Evolutionary conservation across 64 coral and sea anemone genomes (phyloP), one percentile per base, ranked within the genome.

Genomic region (Montipora capricornis): DNA sequence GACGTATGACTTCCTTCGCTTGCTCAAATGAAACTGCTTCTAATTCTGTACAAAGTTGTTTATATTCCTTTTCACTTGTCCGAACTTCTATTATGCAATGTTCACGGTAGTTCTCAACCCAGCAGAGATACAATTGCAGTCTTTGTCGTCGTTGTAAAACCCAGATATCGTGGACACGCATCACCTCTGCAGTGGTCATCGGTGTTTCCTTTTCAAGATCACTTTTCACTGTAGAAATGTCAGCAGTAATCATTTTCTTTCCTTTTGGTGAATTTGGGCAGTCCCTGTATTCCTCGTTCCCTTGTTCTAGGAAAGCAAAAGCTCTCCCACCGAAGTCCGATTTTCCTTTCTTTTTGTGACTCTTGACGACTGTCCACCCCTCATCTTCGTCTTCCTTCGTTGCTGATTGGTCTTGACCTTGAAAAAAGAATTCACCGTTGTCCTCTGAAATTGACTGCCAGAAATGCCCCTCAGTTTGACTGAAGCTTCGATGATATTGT

Each of bases 1-100:
- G 87, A 50, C 77, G 85, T 47, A 97, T 85, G 51, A 82, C 60
- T 49, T 91, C 76, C 59, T 92, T 44, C 16, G 94, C 84, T 17
- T 81, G 78, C 8, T 68, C 93, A 55, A 71, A 50, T 19, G 77
- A 50, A 4, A 80, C 47, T 17, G 10, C 49, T 5, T 90, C 77
- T 51, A 81, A n/a, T 44, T 81, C 62, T 11, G 29, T 49, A 19
- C 89, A 90, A 26, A 90, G 89, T 17, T 44, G 61, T 52, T 81
- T 64, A 71, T 90, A 81, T 15, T 79, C 64, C 68, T 73, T 77
- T 81, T 90, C 89, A 55, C 69, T 20, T 81, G 68, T 17, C 8
- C 51, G 61, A 13, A 87, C 26, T 26, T 26, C 26, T 26, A 26
- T 26, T 26, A 26, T 26, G 26, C 26, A 26, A 26, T 26, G 26